Percentiles rank a stretch among this genome's conserved stretches.
Evolutionary conservation across 2,113 vertebrate genomes (phyloP).

Genomic region (Myrmecophaga tridactyla): DNA sequence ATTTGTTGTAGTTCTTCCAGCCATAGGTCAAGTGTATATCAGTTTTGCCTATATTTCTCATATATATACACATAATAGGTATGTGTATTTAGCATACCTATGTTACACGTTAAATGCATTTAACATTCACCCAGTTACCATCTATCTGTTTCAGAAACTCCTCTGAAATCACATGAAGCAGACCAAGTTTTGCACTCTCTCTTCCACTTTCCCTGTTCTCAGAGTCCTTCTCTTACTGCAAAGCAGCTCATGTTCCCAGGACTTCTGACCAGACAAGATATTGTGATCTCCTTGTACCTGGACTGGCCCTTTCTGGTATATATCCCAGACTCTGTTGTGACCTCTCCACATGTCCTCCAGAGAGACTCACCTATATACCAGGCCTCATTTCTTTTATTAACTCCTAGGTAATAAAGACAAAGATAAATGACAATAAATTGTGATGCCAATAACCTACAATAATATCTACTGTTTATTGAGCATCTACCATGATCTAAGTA

Average conservation of each 20-base stretch:
- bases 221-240: conserved; percentile 6
- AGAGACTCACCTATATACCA: background rate
- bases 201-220: background rate
- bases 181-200: background rate
- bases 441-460: background rate
- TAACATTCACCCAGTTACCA: background rate
- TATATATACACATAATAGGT: background rate
- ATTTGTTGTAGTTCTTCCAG: background rate
- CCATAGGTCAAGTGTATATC: background rate
- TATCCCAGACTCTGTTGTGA: background rate
- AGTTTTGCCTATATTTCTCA: background rate
- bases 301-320: background rate
- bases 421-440: background rate
- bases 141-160: background rate
- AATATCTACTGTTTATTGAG: background rate
- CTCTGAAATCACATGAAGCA: background rate
- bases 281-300: background rate
- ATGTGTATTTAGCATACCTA: no score
- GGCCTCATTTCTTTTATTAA: background rate
- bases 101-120: background rate
- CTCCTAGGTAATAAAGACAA: background rate
- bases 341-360: background rate
- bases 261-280: background rate
- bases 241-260: background rate
- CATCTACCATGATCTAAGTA: background rate